A percentile compares a stretch with the other conserved stretches of the same genome.
phyloP scores from a whole-genome alignment of 92 coral and sea anemone genomes.

The Zoanthus sociatus region DNA sequence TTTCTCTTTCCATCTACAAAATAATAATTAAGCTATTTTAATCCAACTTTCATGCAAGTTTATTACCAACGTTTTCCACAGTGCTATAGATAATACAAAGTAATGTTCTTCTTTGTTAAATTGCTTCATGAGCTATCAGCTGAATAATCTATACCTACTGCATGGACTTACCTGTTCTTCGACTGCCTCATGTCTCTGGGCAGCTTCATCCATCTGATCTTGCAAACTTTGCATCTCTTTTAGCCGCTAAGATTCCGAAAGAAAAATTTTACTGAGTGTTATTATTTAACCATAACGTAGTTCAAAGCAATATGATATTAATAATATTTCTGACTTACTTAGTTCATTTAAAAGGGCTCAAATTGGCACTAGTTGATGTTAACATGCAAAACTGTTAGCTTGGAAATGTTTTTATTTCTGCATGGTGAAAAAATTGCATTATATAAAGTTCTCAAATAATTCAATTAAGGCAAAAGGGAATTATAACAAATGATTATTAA shows the following conservation, averaged over 20 bases:
- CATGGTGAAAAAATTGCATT: no score
- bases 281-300: neutral
- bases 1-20: slow-evolving; percentile 78
- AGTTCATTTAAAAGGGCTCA: no score
- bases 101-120: no score
- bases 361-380: no score
- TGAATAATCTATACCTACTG: neutral
- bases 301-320: neutral
- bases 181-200: slow-evolving; percentile 87
- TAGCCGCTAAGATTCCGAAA: slow-evolving; percentile 62
- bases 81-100: no score
- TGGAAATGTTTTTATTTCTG: no score
- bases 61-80: no score
- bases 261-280: neutral
- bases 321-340: neutral
- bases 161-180: slow-evolving; percentile 85
- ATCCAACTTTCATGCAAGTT: neutral
- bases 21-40: neutral
- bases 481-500: no score
- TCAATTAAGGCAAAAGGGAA: no score
- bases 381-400: no score
- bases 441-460: no score
- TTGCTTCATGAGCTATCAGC: no score
- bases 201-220: slow-evolving; percentile 96
- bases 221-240: slow-evolving; percentile 89